Evolutionary conservation across 2,113 vertebrate species (phyloP).

Genomic region (Phylloscopus trochiloides): DNA sequence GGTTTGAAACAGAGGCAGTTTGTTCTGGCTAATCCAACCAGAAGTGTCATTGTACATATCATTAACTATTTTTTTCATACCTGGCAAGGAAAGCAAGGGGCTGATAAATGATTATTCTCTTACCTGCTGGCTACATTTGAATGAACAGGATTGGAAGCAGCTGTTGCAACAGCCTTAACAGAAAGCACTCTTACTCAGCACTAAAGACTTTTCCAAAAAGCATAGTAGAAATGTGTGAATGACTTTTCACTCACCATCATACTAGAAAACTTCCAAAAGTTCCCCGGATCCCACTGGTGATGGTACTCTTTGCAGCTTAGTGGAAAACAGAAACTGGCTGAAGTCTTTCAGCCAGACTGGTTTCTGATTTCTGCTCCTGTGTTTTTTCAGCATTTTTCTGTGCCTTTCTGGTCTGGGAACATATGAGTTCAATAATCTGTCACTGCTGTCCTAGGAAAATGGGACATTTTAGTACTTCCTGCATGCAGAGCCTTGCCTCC

Average conservation of each 20-base stretch:
- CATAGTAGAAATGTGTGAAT: background rate
- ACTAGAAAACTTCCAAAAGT: background rate
- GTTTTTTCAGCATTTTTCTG: background rate
- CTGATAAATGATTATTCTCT: background rate
- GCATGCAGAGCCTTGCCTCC: background rate
- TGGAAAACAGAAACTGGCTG: background rate
- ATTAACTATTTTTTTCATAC: background rate
- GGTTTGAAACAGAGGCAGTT: background rate
- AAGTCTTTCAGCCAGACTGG: background rate
- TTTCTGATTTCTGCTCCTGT: background rate
- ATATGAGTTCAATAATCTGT: background rate
- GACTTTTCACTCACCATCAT: background rate
- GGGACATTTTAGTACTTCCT: background rate
- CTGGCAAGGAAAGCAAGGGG: background rate
- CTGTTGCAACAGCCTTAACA: background rate
- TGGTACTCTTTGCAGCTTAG: background rate
- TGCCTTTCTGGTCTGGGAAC: background rate
- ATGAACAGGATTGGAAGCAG: background rate
- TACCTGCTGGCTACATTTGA: background rate
- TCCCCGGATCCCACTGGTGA: background rate
- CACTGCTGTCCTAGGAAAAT: background rate
- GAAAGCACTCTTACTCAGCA: background rate
- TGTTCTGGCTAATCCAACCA: background rate
- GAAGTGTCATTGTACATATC: background rate
- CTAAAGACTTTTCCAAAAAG: background rate